Evolutionary conservation across 2,888 invertebrate genomes (phyloP), one percentile per base, ranked within the genome.

Genomic region (Apamea monoglypha): DNA sequence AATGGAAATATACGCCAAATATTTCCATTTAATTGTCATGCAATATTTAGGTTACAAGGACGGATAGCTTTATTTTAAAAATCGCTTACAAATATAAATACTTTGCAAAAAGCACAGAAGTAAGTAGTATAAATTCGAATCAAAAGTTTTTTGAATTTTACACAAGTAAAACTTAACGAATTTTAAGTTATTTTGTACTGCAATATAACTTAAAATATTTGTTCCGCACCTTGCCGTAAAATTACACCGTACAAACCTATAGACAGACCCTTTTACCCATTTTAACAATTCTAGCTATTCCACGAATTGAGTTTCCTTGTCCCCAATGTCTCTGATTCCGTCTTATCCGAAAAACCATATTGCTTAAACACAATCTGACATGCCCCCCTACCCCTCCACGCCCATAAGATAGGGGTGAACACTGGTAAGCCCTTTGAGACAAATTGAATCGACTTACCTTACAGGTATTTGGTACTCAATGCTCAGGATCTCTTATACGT

Each of bases 391-490:
- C 36, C 77, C 66, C 80, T 25, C 8, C 47, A 59, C 64, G 74
- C 84, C 59, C 78, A 72, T 63, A 64, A 69, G 77, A 72, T 68
- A 59, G 74, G 80, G 81, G 78, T 64, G 79, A 81, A 79, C 72
- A 63, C 68, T 80, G 86, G 85, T 81, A 88, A 89, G 87, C 85
- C 83, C 86, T 86, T 80, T 83, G 82, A 85, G 87, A 88, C 89
- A 89, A 91, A 91, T 91, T 89, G 88, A 89, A 91, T 91, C 85
- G 87, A 86, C 86, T 85, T 86, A 87, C 86, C 85, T 81, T 77
- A 81, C 78, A 81, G 74, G 73, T 80, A 87, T 81, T 74, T 47
- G 67, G 81, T 77, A 64, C 80, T 87, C 81, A 77, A 83, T 78
- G 76, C 63, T 61, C 44, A 36, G 47, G 32, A 53, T 74, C 69